These are phyloP conservation scores for Temnothorax unifasciatus DNA, from an alignment of 2,888 invertebrate genomes.

Conservation along the genomic window DNA sequence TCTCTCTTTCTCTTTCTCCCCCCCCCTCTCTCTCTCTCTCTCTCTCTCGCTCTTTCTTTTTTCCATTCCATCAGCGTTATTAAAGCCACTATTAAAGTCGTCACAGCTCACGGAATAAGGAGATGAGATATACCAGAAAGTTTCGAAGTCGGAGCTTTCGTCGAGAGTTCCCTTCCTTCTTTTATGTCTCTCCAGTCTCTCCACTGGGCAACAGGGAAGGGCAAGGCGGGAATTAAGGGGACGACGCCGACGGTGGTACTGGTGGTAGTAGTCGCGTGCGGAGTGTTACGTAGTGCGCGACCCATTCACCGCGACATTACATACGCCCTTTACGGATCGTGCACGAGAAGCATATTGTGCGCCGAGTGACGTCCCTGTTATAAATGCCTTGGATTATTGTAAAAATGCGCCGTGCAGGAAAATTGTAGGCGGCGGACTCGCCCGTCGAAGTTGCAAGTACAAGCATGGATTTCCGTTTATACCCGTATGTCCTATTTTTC, in stretches of 20 bases:
- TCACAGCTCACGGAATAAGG: slow-evolving; percentile 46
- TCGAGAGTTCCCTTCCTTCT: slow-evolving; percentile 42
- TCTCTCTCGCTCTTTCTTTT: background rate
- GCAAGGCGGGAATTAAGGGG: slow-evolving; percentile 43
- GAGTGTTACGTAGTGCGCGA: slow-evolving; percentile 60
- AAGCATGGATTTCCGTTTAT: slow-evolving; percentile 20
- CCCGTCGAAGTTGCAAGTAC: slow-evolving; percentile 36
- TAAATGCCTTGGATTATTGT: slow-evolving; percentile 59
- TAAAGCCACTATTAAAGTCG: slow-evolving; percentile 56
- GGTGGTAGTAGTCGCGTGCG: slow-evolving; percentile 66
- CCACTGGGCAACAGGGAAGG: slow-evolving; percentile 18
- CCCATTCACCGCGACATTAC: slow-evolving; percentile 66
- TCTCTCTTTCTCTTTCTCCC: too few relatives aligned
- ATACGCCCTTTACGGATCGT: slow-evolving; percentile 66
- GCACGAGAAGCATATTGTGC: slow-evolving; percentile 67
- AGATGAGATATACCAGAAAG: slow-evolving; percentile 48
- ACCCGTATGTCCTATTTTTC: slow-evolving; percentile 5
- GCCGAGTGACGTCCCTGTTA: slow-evolving; percentile 51
- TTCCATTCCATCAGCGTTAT: slow-evolving; percentile 62
- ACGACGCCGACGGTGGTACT: slow-evolving; percentile 10
- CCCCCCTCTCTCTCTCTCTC: too few relatives aligned
- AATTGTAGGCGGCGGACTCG: slow-evolving; percentile 48
- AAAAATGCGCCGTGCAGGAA: slow-evolving; percentile 30
- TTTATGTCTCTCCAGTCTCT: background rate
- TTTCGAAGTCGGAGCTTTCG: slow-evolving; percentile 40